phyloP scores from a whole-genome alignment of 2,797 vertebrate species.

The Lutra lutra region DNA sequence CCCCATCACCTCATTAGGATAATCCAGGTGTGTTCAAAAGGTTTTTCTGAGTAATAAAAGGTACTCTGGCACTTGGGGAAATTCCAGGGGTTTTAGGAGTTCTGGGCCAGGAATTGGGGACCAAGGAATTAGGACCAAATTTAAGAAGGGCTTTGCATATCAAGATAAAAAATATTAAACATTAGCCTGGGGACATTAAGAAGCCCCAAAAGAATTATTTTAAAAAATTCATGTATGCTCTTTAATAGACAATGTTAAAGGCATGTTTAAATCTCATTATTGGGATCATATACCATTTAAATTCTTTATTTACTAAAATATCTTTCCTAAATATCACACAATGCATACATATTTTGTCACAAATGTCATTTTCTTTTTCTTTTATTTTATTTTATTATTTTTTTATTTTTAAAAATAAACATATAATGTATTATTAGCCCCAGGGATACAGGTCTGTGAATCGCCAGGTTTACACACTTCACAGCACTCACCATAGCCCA shows the following conservation, averaged over 20 bases:
- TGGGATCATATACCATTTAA: background rate
- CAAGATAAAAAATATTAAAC: background rate
- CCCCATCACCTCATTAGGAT: background rate
- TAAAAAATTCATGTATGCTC: constrained; percentile 23
- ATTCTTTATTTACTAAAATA: too few species aligned
- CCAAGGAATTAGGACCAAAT: background rate
- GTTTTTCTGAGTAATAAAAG: background rate
- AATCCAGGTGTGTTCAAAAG: background rate
- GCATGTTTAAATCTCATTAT: background rate
- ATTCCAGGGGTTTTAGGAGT: background rate
- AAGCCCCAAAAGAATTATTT: background rate
- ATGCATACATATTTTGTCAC: background rate
- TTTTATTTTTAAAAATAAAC: too few species aligned
- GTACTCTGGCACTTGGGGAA: background rate
- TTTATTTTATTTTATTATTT: too few species aligned
- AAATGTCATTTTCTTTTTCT: background rate
- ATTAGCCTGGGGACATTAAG: background rate
- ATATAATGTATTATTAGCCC: too few species aligned
- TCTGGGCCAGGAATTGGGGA: background rate
- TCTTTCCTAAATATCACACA: background rate
- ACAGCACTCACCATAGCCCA: too few species aligned
- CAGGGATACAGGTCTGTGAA: too few species aligned
- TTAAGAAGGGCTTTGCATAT: background rate
- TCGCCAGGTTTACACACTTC: too few species aligned
- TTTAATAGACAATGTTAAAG: background rate